A percentile compares a stretch with the other conserved stretches of the same genome.
Conservation (phyloP, 2,888 invertebrate species). For the Anthophora plumipes region DNA sequence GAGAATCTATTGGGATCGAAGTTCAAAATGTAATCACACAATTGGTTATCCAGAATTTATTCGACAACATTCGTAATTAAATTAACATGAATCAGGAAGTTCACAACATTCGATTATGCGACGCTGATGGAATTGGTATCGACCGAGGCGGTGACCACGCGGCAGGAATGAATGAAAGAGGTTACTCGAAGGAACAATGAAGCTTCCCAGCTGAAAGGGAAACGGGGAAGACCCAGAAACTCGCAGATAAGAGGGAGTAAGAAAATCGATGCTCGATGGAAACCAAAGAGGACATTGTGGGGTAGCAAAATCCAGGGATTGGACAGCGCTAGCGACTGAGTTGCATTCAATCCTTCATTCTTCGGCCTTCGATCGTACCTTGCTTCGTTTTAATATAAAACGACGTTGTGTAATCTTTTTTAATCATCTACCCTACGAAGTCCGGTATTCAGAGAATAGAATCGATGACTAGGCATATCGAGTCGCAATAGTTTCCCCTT, state of each 20-base stretch:
- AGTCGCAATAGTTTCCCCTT: not conserved
- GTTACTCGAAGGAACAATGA: conserved; percentile 37
- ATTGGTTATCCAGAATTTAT: not conserved
- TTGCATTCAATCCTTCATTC: conserved; percentile 42
- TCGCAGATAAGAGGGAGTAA: conserved; percentile 11
- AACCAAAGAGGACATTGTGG: conserved; percentile 53
- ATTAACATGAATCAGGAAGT: conserved; percentile 47
- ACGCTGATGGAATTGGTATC: conserved; percentile 46
- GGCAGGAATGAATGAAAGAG: conserved; percentile 37
- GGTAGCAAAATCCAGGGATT: conserved; percentile 45
- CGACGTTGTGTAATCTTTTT: conserved; percentile 28
- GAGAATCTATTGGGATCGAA: no score
- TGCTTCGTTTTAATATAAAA: conserved; percentile 40
- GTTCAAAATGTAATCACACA: no score
- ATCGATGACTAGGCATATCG: conserved; percentile 10
- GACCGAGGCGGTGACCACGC: conserved; percentile 32
- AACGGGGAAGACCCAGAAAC: conserved; percentile 53
- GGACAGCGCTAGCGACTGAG: conserved; percentile 33
- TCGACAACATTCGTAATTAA: not conserved
- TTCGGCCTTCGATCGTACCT: conserved; percentile 23
- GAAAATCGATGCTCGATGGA: conserved; percentile 52
- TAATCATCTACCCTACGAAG: not conserved
- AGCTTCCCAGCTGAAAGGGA: conserved; percentile 44
- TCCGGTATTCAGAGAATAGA: not conserved
- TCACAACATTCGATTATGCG: conserved; percentile 40